A percentile compares a stretch with the other conserved stretches of the same genome.
Evolutionary conservation across 2,113 vertebrate genomes (phyloP).

Genomic region (Glaucomys volans): DNA sequence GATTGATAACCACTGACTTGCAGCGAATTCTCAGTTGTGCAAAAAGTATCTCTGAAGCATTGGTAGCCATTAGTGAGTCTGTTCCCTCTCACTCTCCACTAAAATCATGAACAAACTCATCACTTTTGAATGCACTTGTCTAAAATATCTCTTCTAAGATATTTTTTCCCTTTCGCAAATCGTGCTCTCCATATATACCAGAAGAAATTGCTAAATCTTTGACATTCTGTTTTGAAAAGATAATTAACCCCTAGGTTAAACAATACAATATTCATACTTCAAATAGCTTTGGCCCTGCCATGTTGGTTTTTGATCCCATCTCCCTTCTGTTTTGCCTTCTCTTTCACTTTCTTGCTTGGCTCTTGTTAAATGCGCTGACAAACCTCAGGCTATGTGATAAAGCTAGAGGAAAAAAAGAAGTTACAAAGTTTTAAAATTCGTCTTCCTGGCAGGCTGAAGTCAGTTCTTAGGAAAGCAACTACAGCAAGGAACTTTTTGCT

Average conservation of each 20-base stretch:
- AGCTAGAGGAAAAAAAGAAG: conserved; percentile 42
- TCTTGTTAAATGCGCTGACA: conserved; percentile 54
- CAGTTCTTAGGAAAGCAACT: conserved; percentile 47
- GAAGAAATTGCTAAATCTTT: conserved; percentile 38
- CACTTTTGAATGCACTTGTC: not conserved
- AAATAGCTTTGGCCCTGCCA: conserved; percentile 4
- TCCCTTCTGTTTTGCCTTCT: conserved; percentile 73
- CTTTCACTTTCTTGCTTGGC: conserved; percentile 60
- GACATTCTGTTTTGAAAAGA: conserved; percentile 32
- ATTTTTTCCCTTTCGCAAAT: not conserved
- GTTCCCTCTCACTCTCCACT: not conserved
- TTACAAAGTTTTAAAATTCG: conserved; percentile 60
- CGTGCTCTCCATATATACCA: not conserved
- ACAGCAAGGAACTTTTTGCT: not conserved
- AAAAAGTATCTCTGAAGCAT: not conserved
- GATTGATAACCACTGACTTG: not conserved
- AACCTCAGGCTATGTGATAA: conserved; percentile 61
- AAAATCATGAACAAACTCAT: not conserved
- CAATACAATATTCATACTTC: conserved; percentile 6
- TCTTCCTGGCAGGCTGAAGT: conserved; percentile 45
- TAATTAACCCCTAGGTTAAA: conserved; percentile 29
- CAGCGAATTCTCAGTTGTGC: not conserved
- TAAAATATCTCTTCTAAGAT: not conserved
- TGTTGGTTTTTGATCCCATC: not conserved
- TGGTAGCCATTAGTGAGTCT: not conserved